Conservation (phyloP, 2,113 vertebrate species). For the Cromileptes altivelis region DNA sequence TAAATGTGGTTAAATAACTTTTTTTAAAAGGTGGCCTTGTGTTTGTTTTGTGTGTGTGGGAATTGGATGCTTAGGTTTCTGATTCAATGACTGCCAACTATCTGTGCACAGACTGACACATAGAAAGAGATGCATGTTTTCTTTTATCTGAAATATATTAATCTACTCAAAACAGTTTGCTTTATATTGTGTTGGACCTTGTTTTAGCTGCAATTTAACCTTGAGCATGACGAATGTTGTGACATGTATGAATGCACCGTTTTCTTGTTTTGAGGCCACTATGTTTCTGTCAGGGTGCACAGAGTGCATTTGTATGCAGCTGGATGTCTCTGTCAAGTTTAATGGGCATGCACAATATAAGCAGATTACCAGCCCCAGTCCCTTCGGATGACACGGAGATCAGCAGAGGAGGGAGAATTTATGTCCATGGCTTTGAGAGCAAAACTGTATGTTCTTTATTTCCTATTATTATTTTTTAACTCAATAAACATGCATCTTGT, state of each 20-base stretch:
- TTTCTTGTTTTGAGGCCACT: not conserved
- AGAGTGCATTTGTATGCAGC: conserved; percentile 10
- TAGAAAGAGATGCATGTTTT: not conserved
- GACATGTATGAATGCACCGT: not conserved
- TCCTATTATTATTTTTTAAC: not conserved
- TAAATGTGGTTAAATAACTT: no score
- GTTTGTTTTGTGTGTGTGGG: no score
- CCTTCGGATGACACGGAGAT: conserved; percentile 1
- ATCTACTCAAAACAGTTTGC: no score
- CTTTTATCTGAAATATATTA: not conserved
- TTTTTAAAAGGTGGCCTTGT: no score
- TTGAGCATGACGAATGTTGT: not conserved
- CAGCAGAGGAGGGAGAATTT: conserved; percentile 1
- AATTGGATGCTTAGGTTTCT: no score
- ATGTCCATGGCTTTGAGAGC: conserved; percentile 1
- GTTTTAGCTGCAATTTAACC: not conserved
- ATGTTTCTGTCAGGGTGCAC: not conserved
- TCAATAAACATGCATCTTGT: not conserved
- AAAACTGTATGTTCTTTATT: not conserved
- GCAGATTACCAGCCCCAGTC: conserved; percentile 8
- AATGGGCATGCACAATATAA: conserved; percentile 11
- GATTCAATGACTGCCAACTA: not conserved
- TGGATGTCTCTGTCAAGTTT: not conserved
- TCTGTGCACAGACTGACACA: not conserved
- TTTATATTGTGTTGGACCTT: not conserved